These are phyloP conservation scores for Lemur catta DNA, from an alignment of 2,797 vertebrate species.

Conservation along the genomic window DNA sequence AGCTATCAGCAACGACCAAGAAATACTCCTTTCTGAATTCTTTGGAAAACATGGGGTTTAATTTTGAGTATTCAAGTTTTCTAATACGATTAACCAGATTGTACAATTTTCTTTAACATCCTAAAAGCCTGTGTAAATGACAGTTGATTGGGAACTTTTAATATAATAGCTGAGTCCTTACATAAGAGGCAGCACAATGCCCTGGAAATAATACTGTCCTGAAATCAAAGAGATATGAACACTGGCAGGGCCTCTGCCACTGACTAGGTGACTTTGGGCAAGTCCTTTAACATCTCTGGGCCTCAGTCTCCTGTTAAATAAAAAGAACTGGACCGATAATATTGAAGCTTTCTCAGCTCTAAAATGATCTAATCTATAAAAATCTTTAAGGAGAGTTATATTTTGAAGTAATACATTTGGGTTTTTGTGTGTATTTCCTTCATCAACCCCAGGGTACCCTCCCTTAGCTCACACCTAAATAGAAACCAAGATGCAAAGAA, in stretches of 20 bases:
- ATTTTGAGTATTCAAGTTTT: not conserved
- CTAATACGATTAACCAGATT: not conserved
- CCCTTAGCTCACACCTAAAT: not conserved
- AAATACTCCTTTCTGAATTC: not conserved
- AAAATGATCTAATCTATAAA: not conserved
- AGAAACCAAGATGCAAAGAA: not conserved
- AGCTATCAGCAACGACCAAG: not conserved
- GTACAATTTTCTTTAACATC: not conserved
- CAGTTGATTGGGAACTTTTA: not conserved
- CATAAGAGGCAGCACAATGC: not conserved
- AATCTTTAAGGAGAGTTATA: not conserved
- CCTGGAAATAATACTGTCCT: not conserved
- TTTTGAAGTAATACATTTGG: not conserved
- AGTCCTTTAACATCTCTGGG: not conserved
- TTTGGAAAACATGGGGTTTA: not conserved
- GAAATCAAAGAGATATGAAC: not conserved
- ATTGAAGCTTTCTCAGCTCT: not conserved
- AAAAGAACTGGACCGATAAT: not conserved
- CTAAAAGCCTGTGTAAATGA: not conserved
- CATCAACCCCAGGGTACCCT: not conserved
- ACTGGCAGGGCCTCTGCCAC: not conserved
- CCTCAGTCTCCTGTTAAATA: not conserved
- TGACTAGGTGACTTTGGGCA: not conserved
- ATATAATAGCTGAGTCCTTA: not conserved
- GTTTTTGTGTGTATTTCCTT: not conserved